phyloP scores from a whole-genome alignment of 1,140 invertebrate species.

The Pollicipes pollicipes region DNA sequence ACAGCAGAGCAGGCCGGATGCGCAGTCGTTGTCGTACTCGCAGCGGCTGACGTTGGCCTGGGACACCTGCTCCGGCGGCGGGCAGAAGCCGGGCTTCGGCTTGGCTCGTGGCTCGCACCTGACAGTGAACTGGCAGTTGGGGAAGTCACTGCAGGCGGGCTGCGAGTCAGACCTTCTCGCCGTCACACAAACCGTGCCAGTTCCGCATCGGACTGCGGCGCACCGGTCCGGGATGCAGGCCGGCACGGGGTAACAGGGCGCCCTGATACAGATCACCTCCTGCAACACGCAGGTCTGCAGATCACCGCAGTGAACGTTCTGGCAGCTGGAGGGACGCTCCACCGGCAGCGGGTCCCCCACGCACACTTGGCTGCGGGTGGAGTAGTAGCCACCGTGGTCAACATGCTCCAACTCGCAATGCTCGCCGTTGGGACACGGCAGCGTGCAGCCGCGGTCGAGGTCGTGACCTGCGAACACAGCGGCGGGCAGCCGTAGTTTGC shows the following conservation, averaged over 20 bases:
- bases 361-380: too few species aligned
- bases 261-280: neutral
- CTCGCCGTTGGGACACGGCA: too few species aligned
- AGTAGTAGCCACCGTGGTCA: too few species aligned
- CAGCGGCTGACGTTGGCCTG: neutral
- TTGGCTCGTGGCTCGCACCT: neutral
- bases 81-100: neutral
- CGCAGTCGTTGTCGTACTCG: conserved; percentile 1
- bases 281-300: neutral
- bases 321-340: neutral
- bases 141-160: neutral
- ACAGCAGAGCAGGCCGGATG: neutral
- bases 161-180: too few species aligned
- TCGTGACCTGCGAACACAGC: too few species aligned
- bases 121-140: neutral
- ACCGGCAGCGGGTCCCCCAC: neutral
- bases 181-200: neutral
- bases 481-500: too few species aligned
- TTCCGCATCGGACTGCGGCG: too few species aligned
- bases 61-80: neutral
- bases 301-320: neutral
- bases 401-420: too few species aligned
- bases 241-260: neutral
- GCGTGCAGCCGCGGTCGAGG: too few species aligned
- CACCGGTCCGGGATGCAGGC: neutral